phyloP scores from a whole-genome alignment of 30 jellyfish, hydroid and myxozoan genomes.

The Turritopsis dohrnii region DNA sequence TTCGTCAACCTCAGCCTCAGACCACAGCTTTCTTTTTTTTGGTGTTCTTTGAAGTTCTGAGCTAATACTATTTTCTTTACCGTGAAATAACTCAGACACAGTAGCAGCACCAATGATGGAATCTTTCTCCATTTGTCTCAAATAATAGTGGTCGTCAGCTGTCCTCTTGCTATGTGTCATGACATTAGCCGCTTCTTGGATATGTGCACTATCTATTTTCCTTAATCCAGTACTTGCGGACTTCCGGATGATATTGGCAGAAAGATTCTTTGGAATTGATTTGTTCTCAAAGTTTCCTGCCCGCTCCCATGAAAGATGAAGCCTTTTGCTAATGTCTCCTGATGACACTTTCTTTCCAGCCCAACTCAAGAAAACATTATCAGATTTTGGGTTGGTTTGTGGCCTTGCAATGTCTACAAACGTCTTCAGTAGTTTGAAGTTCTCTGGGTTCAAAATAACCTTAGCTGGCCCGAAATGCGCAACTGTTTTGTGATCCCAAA shows the following conservation, averaged over 20 bases:
- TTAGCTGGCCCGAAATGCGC: conserved; percentile 22
- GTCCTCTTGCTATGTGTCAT: conserved; percentile 9
- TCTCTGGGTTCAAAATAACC: background rate
- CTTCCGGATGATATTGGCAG: conserved; percentile 8
- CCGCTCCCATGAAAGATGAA: conserved; percentile 18
- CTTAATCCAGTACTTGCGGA: conserved; percentile 17
- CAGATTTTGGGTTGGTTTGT: conserved; percentile 9
- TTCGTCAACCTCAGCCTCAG: background rate
- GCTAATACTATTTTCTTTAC: background rate
- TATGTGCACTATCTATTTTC: conserved; percentile 10
- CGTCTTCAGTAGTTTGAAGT: background rate
- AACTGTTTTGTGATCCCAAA: conserved; percentile 25
- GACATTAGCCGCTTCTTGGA: conserved; percentile 11
- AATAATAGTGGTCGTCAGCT: conserved; percentile 9
- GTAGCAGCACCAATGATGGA: conserved; percentile 11
- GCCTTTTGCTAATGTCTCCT: background rate
- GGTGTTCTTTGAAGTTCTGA: conserved; percentile 4
- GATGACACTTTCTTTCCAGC: conserved; percentile 17
- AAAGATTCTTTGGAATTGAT: conserved; percentile 7
- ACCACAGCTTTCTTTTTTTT: conserved; percentile 4
- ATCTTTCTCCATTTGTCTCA: background rate
- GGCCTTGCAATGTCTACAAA: conserved; percentile 6
- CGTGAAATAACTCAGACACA: background rate
- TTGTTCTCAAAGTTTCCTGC: conserved; percentile 7
- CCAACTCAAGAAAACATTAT: conserved; percentile 10